Evolutionary conservation across 2,888 invertebrate genomes (phyloP), one percentile per base, ranked within the genome.

Genomic region (Harpagoxenus sublaevis): DNA sequence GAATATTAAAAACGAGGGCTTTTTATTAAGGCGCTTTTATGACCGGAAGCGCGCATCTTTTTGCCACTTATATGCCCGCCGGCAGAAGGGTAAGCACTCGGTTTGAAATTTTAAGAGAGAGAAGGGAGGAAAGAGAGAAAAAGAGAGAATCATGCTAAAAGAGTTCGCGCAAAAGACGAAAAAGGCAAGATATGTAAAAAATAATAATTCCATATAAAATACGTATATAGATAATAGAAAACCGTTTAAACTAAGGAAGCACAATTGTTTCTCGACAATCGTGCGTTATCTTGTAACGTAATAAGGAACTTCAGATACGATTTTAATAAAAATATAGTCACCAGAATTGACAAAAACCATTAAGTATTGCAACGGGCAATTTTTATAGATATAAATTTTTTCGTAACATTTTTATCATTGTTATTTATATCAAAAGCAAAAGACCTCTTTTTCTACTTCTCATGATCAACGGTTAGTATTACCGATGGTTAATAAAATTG

Each of bases 1-100:
- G 86, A 92, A 91, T 93, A 93, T 93, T 93, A 93, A 92, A 92
- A 93, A 88, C 89, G 89, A 90, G 89, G 88, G 89, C 88, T 89
- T 92, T 92, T 93, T 92, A 93, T 93, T 93, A 89, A 85, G 82
- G 86, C 84, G 84, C 74, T 93, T 81, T 92, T 93, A 93, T 89
- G 90, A 87, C 91, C 87, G 70, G 85, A 86, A 90, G 87, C 87
- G 82, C 74, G 82, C 83, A 62, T 78, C 60, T 70, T 89, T 85
- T 87, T 87, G 85, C 85, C 65, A 83, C 86, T 78, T 65, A 83
- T 79, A 45, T 53, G 68, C 62, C 31, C 62, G 31, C 35, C 12
- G 28, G 35, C 39, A 75, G 62, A 53, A 82, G 62, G 28, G 42
- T 28, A 28, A 74, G 35, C 48, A 60, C 75, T 74, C n/a, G 57